Conservation (phyloP, 92 coral and sea anemone species). For the Epizoanthus rinbou region DNA sequence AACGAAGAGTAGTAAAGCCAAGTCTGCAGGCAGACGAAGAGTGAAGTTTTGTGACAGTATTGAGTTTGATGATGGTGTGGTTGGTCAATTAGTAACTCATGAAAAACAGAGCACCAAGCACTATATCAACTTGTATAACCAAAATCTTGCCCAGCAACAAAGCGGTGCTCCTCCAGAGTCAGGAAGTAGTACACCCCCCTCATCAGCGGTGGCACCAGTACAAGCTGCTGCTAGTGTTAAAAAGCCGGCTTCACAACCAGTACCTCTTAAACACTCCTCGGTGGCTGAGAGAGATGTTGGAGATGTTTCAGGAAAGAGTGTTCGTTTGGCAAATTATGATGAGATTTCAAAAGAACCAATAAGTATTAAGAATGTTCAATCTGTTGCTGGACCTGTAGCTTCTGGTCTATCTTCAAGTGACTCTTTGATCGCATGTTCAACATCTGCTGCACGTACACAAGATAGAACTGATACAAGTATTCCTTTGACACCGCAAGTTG, state of each 20-base stretch:
- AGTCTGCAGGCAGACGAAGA: conserved; percentile 72
- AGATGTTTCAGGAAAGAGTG: background rate
- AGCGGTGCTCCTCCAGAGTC: background rate
- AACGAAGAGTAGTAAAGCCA: conserved; percentile 49
- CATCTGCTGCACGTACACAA: background rate
- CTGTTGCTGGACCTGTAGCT: background rate
- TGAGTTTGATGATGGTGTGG: conserved; percentile 93
- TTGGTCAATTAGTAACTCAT: conserved; percentile 85
- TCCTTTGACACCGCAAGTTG: background rate
- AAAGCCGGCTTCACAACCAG: background rate
- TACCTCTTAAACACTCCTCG: background rate
- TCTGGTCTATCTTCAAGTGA: background rate
- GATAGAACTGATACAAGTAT: background rate
- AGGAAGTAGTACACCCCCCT: background rate
- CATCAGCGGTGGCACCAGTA: no score
- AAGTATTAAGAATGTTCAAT: conserved; percentile 10
- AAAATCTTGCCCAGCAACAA: conserved; percentile 42
- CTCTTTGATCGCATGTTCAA: background rate
- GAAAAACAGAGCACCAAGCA: conserved; percentile 82
- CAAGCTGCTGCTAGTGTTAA: background rate
- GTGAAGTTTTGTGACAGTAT: conserved; percentile 96
- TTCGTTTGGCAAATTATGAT: background rate
- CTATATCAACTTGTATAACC: conserved; percentile 65
- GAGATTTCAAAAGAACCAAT: conserved; percentile 23
- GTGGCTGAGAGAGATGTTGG: background rate